Evolutionary conservation across 1,140 invertebrate genomes (phyloP).

Genomic region (Elymnias hypermnestra): DNA sequence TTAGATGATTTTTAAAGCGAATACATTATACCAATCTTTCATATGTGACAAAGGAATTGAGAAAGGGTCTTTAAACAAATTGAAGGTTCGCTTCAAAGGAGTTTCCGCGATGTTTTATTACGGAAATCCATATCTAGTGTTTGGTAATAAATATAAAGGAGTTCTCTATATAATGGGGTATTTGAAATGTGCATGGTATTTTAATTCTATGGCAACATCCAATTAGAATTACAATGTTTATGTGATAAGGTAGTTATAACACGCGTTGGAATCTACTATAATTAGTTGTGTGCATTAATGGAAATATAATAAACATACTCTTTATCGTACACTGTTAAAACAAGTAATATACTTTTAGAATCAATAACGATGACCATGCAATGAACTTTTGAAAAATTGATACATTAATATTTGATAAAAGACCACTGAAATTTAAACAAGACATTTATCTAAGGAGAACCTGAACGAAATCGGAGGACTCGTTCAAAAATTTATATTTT

Average conservation of each 20-base stretch:
- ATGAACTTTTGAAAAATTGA: too few relatives aligned
- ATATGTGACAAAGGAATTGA: background rate
- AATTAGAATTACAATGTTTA: background rate
- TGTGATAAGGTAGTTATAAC: background rate
- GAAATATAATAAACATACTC: background rate
- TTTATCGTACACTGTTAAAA: too few relatives aligned
- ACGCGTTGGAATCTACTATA: constrained; percentile 1
- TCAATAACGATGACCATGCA: too few relatives aligned
- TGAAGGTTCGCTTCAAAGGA: constrained; percentile 4
- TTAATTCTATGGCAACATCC: background rate
- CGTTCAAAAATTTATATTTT: too few relatives aligned
- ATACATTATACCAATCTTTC: too few relatives aligned
- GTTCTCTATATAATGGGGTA: background rate
- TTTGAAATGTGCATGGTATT: background rate
- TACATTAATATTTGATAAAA: too few relatives aligned
- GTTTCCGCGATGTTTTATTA: constrained; percentile 6
- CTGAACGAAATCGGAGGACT: too few relatives aligned
- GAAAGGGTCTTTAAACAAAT: background rate
- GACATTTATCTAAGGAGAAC: too few relatives aligned
- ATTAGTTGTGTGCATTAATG: background rate
- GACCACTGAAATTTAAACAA: too few relatives aligned
- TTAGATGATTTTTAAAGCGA: too few relatives aligned
- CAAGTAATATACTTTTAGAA: too few relatives aligned
- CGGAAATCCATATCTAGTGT: constrained; percentile 4
- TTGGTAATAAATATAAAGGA: background rate